Evolutionary conservation across 2,113 vertebrate genomes (phyloP).

Genomic region (Oncorhynchus keta): DNA sequence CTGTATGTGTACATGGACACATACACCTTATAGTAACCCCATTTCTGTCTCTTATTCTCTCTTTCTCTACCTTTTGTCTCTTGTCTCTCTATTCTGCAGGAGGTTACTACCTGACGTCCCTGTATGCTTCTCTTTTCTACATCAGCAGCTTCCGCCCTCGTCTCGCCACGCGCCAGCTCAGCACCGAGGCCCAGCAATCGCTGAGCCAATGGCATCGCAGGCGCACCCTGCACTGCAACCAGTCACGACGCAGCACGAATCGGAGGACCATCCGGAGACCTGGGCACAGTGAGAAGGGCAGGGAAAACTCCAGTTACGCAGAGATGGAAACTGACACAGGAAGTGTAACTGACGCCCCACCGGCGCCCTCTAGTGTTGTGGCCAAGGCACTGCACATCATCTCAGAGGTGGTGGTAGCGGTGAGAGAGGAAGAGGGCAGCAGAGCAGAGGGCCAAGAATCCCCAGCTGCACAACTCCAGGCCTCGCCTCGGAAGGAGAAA

Average conservation of each 20-base stretch:
- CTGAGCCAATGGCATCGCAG: conserved; percentile 85
- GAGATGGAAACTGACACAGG: background rate
- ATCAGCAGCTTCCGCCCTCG: conserved; percentile 81
- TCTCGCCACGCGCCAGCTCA: conserved; percentile 75
- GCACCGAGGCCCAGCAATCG: conserved; percentile 80
- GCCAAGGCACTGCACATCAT: background rate
- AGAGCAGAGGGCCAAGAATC: background rate
- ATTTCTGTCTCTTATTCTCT: background rate
- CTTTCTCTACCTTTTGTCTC: background rate
- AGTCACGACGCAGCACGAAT: conserved; percentile 49
- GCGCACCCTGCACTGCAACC: conserved; percentile 78
- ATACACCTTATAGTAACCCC: too few relatives aligned
- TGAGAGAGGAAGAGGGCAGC: conserved; percentile 34
- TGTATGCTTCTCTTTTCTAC: conserved; percentile 86
- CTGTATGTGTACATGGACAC: background rate
- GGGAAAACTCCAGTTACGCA: background rate
- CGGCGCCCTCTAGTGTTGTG: background rate
- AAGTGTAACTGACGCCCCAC: background rate
- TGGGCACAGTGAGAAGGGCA: background rate
- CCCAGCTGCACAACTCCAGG: background rate
- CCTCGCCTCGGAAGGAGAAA: background rate
- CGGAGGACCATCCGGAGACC: conserved; percentile 62
- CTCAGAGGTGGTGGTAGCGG: conserved; percentile 23
- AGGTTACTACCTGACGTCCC: conserved; percentile 88
- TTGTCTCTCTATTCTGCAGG: conserved; percentile 56